A percentile compares a stretch with the other conserved stretches of the same genome.
Evolutionary conservation across 2,888 invertebrate genomes (phyloP).

Genomic region (Taphrorychus bicolor): DNA sequence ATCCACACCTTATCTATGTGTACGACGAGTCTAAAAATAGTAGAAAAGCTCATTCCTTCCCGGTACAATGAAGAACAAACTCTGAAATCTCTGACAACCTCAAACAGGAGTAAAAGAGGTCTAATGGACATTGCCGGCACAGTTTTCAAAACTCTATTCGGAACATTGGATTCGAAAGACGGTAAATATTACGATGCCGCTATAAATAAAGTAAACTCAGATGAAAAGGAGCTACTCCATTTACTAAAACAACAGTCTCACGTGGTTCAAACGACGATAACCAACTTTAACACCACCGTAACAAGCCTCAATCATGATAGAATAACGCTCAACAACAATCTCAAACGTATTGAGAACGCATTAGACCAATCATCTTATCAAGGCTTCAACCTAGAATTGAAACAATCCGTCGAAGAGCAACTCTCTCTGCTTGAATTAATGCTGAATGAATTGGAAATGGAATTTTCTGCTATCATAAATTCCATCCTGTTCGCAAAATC

Average conservation of each 20-base stretch:
- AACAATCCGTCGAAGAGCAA: neutral
- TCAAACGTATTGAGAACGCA: neutral
- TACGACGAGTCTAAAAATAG: neutral
- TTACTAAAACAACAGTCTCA: neutral
- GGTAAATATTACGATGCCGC: neutral
- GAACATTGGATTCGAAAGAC: neutral
- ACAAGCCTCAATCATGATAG: neutral
- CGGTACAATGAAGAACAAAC: neutral
- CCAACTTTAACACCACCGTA: neutral
- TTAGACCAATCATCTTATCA: neutral
- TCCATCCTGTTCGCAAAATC: neutral
- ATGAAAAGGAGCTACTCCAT: neutral
- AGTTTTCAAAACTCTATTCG: neutral
- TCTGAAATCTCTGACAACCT: neutral
- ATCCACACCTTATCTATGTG: neutral
- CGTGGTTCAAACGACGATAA: neutral
- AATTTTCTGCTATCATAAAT: neutral
- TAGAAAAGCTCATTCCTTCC: neutral
- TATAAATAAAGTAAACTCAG: neutral
- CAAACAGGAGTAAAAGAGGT: neutral
- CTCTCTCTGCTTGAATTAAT: neutral
- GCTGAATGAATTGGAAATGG: neutral
- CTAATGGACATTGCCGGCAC: neutral
- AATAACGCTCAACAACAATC: neutral
- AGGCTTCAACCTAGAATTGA: neutral